A percentile compares a stretch with the other conserved stretches of the same genome.
phyloP scores from a whole-genome alignment of 2,888 invertebrate species.

The Ectobius pallidus region DNA sequence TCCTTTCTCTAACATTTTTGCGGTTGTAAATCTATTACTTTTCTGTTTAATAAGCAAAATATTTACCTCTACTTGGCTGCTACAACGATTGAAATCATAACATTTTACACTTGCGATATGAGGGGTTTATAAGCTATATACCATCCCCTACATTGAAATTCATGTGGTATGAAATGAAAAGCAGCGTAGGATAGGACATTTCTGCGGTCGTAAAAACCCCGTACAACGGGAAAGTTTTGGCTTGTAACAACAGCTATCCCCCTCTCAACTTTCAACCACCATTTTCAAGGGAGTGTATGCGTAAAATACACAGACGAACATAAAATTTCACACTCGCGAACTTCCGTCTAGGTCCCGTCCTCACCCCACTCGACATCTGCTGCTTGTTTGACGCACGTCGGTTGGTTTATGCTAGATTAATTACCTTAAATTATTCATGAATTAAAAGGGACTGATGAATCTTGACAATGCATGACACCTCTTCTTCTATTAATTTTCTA shows the following conservation, averaged over 20 bases:
- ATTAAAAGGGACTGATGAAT: conserved; percentile 13
- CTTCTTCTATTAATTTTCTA: neutral
- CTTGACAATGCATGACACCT: neutral
- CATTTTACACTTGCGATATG: neutral
- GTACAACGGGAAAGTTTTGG: conserved; percentile 3
- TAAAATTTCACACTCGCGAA: conserved; percentile 19
- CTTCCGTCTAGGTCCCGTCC: too few species aligned
- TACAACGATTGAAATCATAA: neutral
- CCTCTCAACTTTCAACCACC: too few species aligned
- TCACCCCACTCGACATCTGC: neutral
- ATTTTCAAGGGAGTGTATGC: neutral
- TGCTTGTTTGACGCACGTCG: conserved; percentile 1
- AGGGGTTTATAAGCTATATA: neutral
- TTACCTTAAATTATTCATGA: conserved; percentile 27
- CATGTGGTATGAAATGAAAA: conserved; percentile 30
- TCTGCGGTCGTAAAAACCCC: conserved; percentile 27
- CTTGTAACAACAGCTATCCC: conserved; percentile 5
- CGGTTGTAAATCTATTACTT: too few species aligned
- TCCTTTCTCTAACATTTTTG: too few species aligned
- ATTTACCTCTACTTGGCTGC: neutral
- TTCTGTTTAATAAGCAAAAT: neutral
- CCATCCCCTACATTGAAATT: conserved; percentile 15
- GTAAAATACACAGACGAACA: conserved; percentile 17
- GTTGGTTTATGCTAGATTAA: conserved; percentile 8
- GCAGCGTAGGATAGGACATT: conserved; percentile 16